Percentiles rank a stretch among this genome's conserved stretches.
Conservation (phyloP, 2,888 invertebrate genomes). For the Aphodius granarius region DNA sequence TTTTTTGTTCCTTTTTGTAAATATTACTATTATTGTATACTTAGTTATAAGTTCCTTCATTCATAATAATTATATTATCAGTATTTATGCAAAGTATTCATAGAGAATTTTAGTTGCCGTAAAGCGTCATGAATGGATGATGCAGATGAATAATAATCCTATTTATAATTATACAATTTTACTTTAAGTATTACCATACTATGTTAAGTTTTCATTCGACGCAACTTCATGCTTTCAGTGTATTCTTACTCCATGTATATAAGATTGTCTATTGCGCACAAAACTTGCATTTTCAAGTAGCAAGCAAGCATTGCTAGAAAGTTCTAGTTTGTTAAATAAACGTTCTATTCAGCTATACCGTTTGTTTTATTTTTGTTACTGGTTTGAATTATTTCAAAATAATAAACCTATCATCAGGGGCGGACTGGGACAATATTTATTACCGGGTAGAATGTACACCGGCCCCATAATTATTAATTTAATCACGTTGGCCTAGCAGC, state of each 20-base stretch:
- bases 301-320: background rate
- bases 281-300: background rate
- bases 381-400: background rate
- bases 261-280: background rate
- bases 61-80: background rate
- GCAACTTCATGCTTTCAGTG: background rate
- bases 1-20: background rate
- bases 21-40: background rate
- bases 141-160: background rate
- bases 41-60: background rate
- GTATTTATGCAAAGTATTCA: background rate
- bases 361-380: background rate
- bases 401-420: too few relatives aligned
- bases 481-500: too few relatives aligned
- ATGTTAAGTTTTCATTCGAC: background rate
- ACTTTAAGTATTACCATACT: background rate
- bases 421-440: too few relatives aligned
- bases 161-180: background rate
- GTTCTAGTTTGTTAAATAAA: background rate
- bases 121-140: background rate
- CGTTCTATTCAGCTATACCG: background rate
- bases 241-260: background rate
- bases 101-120: background rate
- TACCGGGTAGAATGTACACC: too few relatives aligned
- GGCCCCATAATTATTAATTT: too few relatives aligned